Conservation (phyloP, 37 sponge, comb jelly and placozoan species). For the Axinella damicornis region DNA sequence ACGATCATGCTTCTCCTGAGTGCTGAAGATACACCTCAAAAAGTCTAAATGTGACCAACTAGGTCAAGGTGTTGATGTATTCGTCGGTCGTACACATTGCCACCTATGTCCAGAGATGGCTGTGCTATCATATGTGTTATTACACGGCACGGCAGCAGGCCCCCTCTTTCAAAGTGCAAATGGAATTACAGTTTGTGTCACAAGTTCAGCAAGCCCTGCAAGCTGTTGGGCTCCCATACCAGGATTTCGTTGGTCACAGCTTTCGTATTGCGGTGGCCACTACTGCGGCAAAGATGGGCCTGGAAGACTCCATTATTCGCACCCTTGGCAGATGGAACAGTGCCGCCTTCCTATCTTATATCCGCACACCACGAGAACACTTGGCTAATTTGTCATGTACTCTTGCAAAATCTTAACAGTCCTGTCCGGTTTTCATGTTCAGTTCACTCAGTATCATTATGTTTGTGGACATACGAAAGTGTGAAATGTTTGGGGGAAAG, state of each 20-base stretch:
- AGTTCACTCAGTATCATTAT: too few relatives aligned
- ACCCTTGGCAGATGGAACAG: slow-evolving; percentile 5
- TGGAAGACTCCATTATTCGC: background rate
- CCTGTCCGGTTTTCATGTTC: too few relatives aligned
- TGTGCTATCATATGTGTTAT: slow-evolving; percentile 8
- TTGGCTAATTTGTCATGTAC: too few relatives aligned
- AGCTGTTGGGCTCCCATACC: background rate
- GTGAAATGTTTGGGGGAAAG: too few relatives aligned
- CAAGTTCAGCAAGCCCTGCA: background rate
- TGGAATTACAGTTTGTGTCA: background rate
- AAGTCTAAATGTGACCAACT: slow-evolving; percentile 48
- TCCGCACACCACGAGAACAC: slow-evolving; percentile 7
- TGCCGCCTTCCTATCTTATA: background rate
- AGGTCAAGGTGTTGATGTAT: slow-evolving; percentile 38
- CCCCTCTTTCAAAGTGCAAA: background rate
- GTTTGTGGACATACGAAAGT: too few relatives aligned
- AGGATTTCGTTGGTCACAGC: slow-evolving; percentile 7
- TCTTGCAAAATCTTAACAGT: too few relatives aligned
- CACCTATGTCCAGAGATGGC: slow-evolving; percentile 47
- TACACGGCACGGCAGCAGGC: slow-evolving; percentile 5
- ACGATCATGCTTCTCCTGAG: background rate
- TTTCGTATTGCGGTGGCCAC: background rate
- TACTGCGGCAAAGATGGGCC: background rate
- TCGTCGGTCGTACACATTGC: slow-evolving; percentile 21
- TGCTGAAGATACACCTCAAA: slow-evolving; percentile 25